phyloP scores from a whole-genome alignment of 64 coral and sea anemone genomes.

The Trachythela sp. region DNA sequence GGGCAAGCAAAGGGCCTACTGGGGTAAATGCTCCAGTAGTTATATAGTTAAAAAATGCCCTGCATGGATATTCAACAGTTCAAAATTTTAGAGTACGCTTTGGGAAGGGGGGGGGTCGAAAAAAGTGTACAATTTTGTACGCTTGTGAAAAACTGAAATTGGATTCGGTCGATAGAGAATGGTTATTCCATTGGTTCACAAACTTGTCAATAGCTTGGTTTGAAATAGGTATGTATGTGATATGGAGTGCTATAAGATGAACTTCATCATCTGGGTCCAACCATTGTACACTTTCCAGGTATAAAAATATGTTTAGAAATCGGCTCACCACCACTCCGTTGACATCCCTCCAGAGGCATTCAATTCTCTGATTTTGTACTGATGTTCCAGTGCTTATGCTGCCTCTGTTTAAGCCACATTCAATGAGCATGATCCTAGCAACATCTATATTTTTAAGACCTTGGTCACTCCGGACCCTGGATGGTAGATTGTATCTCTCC shows the following conservation, averaged over 20 bases:
- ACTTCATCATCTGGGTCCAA: no score
- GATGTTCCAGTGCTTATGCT: no score
- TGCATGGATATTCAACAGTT: no score
- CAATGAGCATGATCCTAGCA: no score
- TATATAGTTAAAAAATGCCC: no score
- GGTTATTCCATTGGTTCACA: neutral
- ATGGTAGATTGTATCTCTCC: neutral
- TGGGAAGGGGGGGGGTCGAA: neutral
- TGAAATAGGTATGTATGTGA: neutral
- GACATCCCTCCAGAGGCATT: neutral
- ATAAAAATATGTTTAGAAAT: neutral
- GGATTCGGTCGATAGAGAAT: neutral
- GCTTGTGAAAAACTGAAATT: neutral
- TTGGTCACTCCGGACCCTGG: no score
- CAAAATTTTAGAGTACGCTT: no score
- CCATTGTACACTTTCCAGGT: neutral
- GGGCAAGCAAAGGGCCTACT: no score
- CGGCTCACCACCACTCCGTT: neutral
- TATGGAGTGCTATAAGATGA: neutral
- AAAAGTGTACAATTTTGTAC: neutral
- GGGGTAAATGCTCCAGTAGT: no score
- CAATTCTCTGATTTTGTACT: no score
- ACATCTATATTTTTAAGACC: no score
- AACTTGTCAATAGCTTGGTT: neutral
- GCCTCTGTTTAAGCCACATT: no score